Evolutionary conservation across 2,888 invertebrate genomes (phyloP).

Genomic region (Cepaea hortensis): DNA sequence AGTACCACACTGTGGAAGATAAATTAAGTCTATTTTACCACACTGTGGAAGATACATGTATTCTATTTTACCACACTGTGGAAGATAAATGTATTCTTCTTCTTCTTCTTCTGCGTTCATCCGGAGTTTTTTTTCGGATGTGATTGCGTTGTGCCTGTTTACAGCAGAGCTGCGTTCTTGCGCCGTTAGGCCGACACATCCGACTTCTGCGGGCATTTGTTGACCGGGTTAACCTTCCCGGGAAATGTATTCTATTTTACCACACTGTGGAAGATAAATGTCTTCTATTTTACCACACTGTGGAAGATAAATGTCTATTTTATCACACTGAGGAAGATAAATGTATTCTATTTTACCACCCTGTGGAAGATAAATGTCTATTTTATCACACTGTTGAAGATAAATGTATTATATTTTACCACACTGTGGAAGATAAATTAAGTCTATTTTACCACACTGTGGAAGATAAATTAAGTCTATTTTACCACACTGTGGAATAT

Average conservation of each 20-base stretch:
- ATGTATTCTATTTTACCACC: not conserved
- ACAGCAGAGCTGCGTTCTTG: too few species aligned
- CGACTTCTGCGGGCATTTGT: too few species aligned
- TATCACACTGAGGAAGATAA: slow-evolving; percentile 34
- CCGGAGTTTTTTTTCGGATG: too few species aligned
- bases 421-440: slow-evolving; percentile 21
- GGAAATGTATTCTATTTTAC: too few species aligned
- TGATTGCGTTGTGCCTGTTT: too few species aligned
- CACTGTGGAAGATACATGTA: not conserved
- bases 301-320: not conserved
- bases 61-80: not conserved
- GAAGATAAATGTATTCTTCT: not conserved
- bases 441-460: not conserved
- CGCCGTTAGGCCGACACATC: too few species aligned
- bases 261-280: not conserved
- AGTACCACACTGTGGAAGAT: slow-evolving; percentile 42
- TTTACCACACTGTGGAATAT: not conserved
- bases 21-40: not conserved
- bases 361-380: not conserved
- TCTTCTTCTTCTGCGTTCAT: too few species aligned
- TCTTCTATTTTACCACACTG: not conserved
- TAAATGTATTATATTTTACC: slow-evolving; percentile 30
- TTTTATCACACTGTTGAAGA: not conserved
- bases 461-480: not conserved
- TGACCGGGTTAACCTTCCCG: too few species aligned